Evolutionary conservation across 2,797 vertebrate species (phyloP), one percentile per base, ranked within the genome.

Genomic region (Onychomys arenicola): DNA sequence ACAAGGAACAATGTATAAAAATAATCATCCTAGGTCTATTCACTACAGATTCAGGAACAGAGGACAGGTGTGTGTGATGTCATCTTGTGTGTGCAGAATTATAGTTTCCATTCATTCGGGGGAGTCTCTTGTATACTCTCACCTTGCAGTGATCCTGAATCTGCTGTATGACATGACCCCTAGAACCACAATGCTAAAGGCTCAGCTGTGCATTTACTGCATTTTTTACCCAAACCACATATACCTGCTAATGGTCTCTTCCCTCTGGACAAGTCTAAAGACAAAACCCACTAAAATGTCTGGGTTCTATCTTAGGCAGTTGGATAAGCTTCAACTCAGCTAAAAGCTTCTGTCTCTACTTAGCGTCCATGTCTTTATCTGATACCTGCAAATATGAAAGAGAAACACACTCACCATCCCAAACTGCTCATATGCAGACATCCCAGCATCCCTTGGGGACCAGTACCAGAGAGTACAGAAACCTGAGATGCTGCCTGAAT

Each of bases 281-380:
- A 89, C 43, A 90, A 25, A 85, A 63, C 10, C 40, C n/a, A 75
- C 77, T 75, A 32, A n/a, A 57, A 6, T 73, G 55, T n/a, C n/a
- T 87, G 63, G 25, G 1, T 77, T 93, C 80, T 91, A 65, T 87
- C 87, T 1, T 34, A 91, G 49, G 57, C 32, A 49, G 40, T 37
- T 8, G 69, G 25, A 43, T 93, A 83, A 90, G 92, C 46, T 55
- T 81, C 73, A 93, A 88, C 46, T 88, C 55, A 25, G 43, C 71
- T 57, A 75, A 90, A 95, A 93, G 16, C 23, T 89, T 71, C 46
- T 59, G 11, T 23, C 43, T 91, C 87, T 81, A 37, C 19, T 6
- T 52, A n/a, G 32, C 49, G 7, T 73, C 57, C n/a, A 6, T 83
- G 92, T 14, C 94, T 67, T 95, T 65, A 32, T 46, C 89, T 91